phyloP scores from a whole-genome alignment of 2,888 invertebrate species.

The Cerastis leucographa region DNA sequence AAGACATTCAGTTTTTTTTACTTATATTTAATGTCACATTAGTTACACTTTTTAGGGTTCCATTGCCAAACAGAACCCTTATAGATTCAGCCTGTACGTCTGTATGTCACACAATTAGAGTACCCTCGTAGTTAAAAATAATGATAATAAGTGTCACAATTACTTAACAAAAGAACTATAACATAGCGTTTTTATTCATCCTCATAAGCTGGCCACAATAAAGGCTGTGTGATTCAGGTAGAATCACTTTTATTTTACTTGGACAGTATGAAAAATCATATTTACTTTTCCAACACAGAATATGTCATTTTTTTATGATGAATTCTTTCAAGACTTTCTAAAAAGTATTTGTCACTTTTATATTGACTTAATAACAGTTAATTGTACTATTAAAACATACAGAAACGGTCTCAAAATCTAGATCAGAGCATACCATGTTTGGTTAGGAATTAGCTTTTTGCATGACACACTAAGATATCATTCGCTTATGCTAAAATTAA shows the following conservation, averaged over 20 bases:
- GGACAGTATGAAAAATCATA: background rate
- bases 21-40: background rate
- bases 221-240: background rate
- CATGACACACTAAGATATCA: background rate
- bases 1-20: background rate
- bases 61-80: too few relatives aligned
- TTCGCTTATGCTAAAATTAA: conserved; percentile 4
- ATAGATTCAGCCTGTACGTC: too few relatives aligned
- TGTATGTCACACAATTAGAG: too few relatives aligned
- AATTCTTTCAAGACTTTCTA: background rate
- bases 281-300: background rate
- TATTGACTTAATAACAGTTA: background rate
- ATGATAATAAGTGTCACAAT: background rate
- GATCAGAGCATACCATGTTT: conserved; percentile 33
- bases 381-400: background rate
- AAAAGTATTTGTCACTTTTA: background rate
- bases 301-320: background rate
- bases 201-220: background rate
- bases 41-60: too few relatives aligned
- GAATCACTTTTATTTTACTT: background rate
- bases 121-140: background rate
- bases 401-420: conserved; percentile 9
- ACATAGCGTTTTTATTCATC: background rate
- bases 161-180: background rate
- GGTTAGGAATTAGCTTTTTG: conserved; percentile 21